Percentiles rank a stretch among this genome's conserved stretches.
Evolutionary conservation across 2,797 vertebrate species (phyloP).

Genomic region (Chromis chromis): DNA sequence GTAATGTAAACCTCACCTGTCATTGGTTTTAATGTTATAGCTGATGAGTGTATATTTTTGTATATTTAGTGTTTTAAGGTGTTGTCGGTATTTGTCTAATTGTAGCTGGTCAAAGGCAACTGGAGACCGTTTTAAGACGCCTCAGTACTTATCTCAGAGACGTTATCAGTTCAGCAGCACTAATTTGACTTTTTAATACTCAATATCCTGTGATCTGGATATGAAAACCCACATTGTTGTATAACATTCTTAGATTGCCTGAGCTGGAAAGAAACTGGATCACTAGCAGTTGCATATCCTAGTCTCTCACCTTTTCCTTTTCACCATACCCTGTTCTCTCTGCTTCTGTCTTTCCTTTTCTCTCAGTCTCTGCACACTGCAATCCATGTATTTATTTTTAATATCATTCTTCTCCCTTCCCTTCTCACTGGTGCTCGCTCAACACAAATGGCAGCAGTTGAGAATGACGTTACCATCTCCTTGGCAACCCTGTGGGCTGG

Average conservation of each 20-base stretch:
- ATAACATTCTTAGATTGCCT: not conserved
- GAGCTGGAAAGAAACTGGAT: conserved; percentile 5
- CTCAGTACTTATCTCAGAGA: not conserved
- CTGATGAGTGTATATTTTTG: no score
- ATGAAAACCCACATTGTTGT: conserved; percentile 11
- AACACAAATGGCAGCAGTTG: conserved; percentile 80
- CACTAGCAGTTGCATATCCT: not conserved
- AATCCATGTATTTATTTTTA: conserved; percentile 76
- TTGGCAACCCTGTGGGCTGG: conserved; percentile 80
- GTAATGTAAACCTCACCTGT: no score
- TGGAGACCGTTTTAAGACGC: not conserved
- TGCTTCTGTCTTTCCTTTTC: conserved; percentile 16
- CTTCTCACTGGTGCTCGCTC: conserved; percentile 61
- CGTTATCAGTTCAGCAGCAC: conserved; percentile 1
- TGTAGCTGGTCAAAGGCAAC: not conserved
- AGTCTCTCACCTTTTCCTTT: conserved; percentile 10
- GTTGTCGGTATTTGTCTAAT: not conserved
- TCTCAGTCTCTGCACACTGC: conserved; percentile 41
- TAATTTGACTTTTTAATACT: conserved; percentile 19
- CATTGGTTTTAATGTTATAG: no score
- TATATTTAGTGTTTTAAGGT: not conserved
- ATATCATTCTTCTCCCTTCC: conserved; percentile 63
- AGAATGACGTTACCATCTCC: conserved; percentile 82
- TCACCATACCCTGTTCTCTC: conserved; percentile 13
- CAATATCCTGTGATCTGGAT: conserved; percentile 23